Evolutionary conservation across 1,140 invertebrate genomes (phyloP), one percentile per base, ranked within the genome.

Genomic region (Hyphantria cunea): DNA sequence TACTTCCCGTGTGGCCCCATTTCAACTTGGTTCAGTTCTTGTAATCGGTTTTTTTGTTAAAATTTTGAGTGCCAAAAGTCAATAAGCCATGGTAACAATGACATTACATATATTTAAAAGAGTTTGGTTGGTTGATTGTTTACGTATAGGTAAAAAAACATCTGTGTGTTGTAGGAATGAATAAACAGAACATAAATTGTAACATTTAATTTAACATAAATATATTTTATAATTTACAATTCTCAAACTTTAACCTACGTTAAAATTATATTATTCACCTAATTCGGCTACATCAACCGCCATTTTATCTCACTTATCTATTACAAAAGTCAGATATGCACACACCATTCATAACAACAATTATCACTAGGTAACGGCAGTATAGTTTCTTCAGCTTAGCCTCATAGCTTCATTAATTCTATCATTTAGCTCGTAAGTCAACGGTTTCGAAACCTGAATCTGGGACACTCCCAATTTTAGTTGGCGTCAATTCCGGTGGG

Each of bases 381-480:
- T 31, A 48, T 84, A 74, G 55, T 39, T 64, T 67, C 58, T 60
- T 58, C 33, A 39, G 44, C 31, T 50, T 50, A 71, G 56, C 51
- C 58, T 58, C 5, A 25, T 25, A 25, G 17, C 61, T 34, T 8
- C 33, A 55, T 47, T 3, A 9, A 52, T 56, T 42, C 32, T 34
- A 65, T 83, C 66, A 90, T 60, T 90, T 84, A 50, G 78, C 66
- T 74, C 83, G 79, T 59, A 90, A 63, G 54, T 90, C 87, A 33
- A 90, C 85, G 17, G 87, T 90, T 76, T 90, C 85, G 64, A 90
- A 90, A 10, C 87, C 87, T 6, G 78, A 84, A 11, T 90, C 84
- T 7, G 82, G 69, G 39, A 86, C 81, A 6, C 52, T 67, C 14
- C 68, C 62, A 17, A 82, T 60, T 76, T 90, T 88, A 8, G 84